Conservation (phyloP, 2,113 vertebrate genomes). For the Serilophus lunatus region DNA sequence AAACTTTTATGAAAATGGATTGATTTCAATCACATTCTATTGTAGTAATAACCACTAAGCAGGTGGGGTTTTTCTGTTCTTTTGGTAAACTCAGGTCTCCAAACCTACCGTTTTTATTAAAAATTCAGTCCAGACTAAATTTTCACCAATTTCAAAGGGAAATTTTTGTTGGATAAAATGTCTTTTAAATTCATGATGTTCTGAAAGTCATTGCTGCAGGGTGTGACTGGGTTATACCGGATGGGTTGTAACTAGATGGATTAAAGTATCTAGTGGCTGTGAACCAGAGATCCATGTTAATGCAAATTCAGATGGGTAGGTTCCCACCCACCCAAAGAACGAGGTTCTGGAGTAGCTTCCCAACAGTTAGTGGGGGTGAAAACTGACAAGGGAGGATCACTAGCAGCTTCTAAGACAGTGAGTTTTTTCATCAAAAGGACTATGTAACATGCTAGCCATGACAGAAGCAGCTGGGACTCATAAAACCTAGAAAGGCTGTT, state of each 20-base stretch:
- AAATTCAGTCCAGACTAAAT: not conserved
- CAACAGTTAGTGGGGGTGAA: not conserved
- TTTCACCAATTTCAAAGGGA: not conserved
- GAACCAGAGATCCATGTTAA: not conserved
- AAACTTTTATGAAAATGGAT: not conserved
- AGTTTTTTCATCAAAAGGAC: not conserved
- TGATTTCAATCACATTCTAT: not conserved
- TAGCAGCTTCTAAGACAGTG: not conserved
- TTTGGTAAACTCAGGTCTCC: not conserved
- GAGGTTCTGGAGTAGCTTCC: not conserved
- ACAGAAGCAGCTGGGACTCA: not conserved
- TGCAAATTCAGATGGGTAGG: not conserved
- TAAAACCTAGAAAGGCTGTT: not conserved
- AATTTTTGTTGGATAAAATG: not conserved
- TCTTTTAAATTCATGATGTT: not conserved
- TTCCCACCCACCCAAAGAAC: not conserved
- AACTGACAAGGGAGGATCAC: not conserved
- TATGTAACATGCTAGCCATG: rapidly evolving
- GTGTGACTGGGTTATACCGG: not conserved
- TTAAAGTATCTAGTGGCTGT: not conserved
- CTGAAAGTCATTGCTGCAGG: not conserved
- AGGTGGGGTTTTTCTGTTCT: not conserved
- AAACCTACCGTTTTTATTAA: not conserved
- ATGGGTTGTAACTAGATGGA: not conserved
- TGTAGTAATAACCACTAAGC: not conserved